These are phyloP conservation scores for Falco novaeseelandiae DNA, from an alignment of 2,797 vertebrate species.

Conservation along the genomic window DNA sequence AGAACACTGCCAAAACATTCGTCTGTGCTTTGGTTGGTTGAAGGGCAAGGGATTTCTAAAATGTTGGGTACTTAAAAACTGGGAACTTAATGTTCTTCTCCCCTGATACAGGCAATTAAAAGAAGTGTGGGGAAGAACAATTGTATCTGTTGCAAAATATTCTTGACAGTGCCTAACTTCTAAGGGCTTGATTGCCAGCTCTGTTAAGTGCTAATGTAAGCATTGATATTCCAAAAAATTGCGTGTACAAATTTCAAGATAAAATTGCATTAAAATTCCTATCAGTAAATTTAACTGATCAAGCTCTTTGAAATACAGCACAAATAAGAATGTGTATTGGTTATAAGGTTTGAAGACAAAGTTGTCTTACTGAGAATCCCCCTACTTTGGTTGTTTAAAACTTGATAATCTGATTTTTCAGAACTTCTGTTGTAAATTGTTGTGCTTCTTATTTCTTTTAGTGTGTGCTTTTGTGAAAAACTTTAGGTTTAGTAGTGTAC, in stretches of 20 bases:
- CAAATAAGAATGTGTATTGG: not conserved
- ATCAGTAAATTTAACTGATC: not conserved
- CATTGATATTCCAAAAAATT: not conserved
- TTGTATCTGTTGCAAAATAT: slow-evolving; percentile 18
- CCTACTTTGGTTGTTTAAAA: not conserved
- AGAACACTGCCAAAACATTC: not conserved
- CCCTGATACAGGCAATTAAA: not conserved
- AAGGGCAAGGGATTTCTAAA: not conserved
- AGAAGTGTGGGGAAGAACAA: not conserved
- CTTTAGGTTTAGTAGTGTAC: not conserved
- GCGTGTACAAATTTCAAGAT: not conserved
- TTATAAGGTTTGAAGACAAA: slow-evolving; percentile 38
- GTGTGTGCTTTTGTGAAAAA: not conserved
- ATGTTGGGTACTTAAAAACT: not conserved
- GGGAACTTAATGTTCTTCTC: not conserved
- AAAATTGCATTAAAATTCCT: not conserved
- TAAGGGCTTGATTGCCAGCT: not conserved
- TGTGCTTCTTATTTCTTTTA: not conserved
- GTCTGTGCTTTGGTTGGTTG: not conserved
- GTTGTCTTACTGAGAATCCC: not conserved
- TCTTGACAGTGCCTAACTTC: not conserved
- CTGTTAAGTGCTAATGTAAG: not conserved
- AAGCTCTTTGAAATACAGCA: not conserved
- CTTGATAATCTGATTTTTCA: slow-evolving; percentile 4
- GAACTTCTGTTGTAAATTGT: not conserved